Conservation (phyloP, 2,888 invertebrate species). For the Melipona beecheii region DNA sequence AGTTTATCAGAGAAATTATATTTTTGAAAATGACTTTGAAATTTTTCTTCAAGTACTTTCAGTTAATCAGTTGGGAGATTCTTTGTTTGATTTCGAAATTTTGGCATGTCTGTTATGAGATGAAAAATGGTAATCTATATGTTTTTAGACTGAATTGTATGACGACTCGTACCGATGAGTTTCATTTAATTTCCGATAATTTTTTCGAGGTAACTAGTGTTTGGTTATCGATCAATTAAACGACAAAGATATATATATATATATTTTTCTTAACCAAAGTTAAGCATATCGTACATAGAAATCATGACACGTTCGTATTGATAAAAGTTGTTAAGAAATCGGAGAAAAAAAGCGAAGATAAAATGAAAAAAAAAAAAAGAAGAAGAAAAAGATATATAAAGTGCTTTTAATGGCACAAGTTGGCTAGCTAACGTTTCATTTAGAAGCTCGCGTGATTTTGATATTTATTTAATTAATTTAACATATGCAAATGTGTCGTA, state of each 20-base stretch:
- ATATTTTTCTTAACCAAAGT: slow-evolving; percentile 78
- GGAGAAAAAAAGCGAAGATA: slow-evolving; percentile 14
- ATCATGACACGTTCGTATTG: slow-evolving; percentile 52
- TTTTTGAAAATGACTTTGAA: not conserved
- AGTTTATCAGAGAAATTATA: not conserved
- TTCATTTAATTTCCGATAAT: slow-evolving; percentile 60
- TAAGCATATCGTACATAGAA: slow-evolving; percentile 50
- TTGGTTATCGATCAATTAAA: slow-evolving; percentile 36
- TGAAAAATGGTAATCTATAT: slow-evolving; percentile 33
- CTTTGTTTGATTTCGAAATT: slow-evolving; percentile 18
- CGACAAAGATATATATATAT: slow-evolving; percentile 51
- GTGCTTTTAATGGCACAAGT: slow-evolving; percentile 55
- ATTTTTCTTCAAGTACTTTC: not conserved
- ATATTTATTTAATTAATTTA: slow-evolving; percentile 75
- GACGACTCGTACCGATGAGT: slow-evolving; percentile 49
- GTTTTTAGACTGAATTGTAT: slow-evolving; percentile 69
- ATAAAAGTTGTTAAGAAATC: slow-evolving; percentile 20
- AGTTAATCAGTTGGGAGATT: slow-evolving; percentile 19
- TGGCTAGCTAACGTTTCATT: slow-evolving; percentile 66
- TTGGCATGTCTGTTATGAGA: slow-evolving; percentile 25
- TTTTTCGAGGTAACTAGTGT: slow-evolving; percentile 36
- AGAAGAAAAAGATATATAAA: not conserved
- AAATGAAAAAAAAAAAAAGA: slow-evolving; percentile 14
- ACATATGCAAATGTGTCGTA: slow-evolving; percentile 59
- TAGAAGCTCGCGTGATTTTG: slow-evolving; percentile 68